Evolutionary conservation across 1,140 invertebrate genomes (phyloP), one percentile per base, ranked within the genome.

Genomic region (Drosophila albomicans): DNA sequence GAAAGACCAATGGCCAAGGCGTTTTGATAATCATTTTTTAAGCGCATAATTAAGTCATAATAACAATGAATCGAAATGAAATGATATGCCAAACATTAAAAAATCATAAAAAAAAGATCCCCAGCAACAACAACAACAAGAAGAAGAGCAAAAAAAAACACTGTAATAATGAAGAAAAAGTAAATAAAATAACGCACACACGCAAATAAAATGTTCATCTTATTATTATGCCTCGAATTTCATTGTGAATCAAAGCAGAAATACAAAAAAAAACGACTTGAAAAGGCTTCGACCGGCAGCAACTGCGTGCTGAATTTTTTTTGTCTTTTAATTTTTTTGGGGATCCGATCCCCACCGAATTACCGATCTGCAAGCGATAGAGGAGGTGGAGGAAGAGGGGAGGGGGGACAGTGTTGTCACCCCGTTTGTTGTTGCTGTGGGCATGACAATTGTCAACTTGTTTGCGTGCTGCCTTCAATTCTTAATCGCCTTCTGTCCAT

Each of bases 1-100:
- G 45, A 65, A 63, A 77, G 77, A 71, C 69, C 78, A 86, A 81
- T 85, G 78, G 58, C 80, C 79, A 71, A 69, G 70, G 62, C 46
- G 58, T 41, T 81, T 66, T 70, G 48, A 65, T 80, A 85, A 72
- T 70, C 81, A 78, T 61, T 74, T 87, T 77, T 75, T 85, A 75
- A 78, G 78, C 86, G 78, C 86, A 89, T 89, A 89, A 89, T 89
- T 89, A 89, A 90, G 81, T 90, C 85, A 89, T 90, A 90, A 89
- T 79, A 75, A 81, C 67, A 81, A 70, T 67, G 59, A 64, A 69
- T 68, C 67, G 57, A 62, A 52, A 28, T 41, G 66, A 78, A 58
- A 87, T 88, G 85, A 88, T 88, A 88, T 85, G 85, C 84, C 80
- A 89, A 88, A 81, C 84, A 71, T 70, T 57, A 57, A 69, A 43